Evolutionary conservation across 2,888 invertebrate species (phyloP).

Genomic region (Litoditis marina): DNA sequence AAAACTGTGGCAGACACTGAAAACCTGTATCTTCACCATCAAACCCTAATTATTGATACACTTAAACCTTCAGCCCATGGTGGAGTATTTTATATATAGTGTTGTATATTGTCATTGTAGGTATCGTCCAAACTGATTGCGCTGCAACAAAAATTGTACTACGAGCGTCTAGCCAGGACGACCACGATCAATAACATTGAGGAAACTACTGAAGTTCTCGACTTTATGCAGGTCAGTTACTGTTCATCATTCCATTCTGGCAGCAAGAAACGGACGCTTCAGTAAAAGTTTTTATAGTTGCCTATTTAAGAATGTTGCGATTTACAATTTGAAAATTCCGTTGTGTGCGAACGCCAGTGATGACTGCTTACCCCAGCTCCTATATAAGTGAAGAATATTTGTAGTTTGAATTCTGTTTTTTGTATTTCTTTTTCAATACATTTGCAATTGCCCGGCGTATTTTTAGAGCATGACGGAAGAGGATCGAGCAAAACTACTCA

Average conservation of each 20-base stretch:
- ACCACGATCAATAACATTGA: conserved; percentile 30
- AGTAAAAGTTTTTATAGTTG: no score
- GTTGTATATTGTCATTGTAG: no score
- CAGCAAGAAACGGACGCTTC: no score
- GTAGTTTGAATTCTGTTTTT: background rate
- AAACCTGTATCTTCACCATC: no score
- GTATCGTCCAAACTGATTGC: conserved; percentile 40
- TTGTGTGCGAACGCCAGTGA: no score
- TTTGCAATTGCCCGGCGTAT: background rate
- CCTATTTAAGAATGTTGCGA: no score
- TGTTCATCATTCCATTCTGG: no score
- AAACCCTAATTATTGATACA: background rate
- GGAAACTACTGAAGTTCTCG: conserved; percentile 24
- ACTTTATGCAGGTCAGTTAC: conserved; percentile 39
- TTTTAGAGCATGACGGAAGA: conserved; percentile 32
- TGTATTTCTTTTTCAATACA: background rate
- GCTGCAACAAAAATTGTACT: conserved; percentile 44
- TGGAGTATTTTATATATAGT: background rate
- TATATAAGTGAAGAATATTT: no score
- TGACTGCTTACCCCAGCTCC: no score
- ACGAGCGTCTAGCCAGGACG: conserved; percentile 35
- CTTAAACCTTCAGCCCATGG: background rate
- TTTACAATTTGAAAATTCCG: no score
- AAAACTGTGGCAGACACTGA: no score
- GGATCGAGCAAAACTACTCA: conserved; percentile 32